Evolutionary conservation across 2,797 vertebrate genomes (phyloP), one percentile per base, ranked within the genome.

Genomic region (Galaxias olidus): DNA sequence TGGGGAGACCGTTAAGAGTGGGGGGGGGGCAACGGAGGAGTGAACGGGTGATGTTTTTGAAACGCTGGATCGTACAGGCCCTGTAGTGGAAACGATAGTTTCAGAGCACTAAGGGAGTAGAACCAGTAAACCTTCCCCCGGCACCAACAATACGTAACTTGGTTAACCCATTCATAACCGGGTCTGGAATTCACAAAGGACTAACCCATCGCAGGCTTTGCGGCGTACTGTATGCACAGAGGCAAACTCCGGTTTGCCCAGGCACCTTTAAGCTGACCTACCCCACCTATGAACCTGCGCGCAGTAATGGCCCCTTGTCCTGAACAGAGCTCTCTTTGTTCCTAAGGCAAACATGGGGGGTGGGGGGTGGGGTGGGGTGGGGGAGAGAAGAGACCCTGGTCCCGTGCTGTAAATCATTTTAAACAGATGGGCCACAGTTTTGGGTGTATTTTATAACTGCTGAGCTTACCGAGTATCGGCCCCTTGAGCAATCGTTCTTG

Each of bases 311-410:
- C 77, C 80, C 64, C 19, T 45, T 61, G 74, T 65, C 67, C 61
- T 8, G 57, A 84, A 91, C 89, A 92, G 84, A 71, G 54, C 69
- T 69, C 53, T 69, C 87, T 91, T 93, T 93, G 88, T 91, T 89
- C 71, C 62, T 30, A 4, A 10, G 13, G 68, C 53, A 56, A 74
- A 66, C 73, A 58, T 57, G 9, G 8, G 17, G 51, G 17, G 51
- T 0, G 51, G 51, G 20, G 10, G 15, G 15, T 11, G n/a, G 17
- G 40, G n/a, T n/a, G n/a, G n/a, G n/a, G 14, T 54, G 77, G 72
- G 84, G 86, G 84, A 84, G 56, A 67, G 84, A 80, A 74, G 72
- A 66, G 49, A 65, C 65, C 4, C 63, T 20, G 64, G 74, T 71
- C 72, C 72, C 30, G 8, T 44, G 81, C 80, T 85, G 86, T 87